Evolutionary conservation across 2,797 vertebrate genomes (phyloP).

Genomic region (Carapus acus): DNA sequence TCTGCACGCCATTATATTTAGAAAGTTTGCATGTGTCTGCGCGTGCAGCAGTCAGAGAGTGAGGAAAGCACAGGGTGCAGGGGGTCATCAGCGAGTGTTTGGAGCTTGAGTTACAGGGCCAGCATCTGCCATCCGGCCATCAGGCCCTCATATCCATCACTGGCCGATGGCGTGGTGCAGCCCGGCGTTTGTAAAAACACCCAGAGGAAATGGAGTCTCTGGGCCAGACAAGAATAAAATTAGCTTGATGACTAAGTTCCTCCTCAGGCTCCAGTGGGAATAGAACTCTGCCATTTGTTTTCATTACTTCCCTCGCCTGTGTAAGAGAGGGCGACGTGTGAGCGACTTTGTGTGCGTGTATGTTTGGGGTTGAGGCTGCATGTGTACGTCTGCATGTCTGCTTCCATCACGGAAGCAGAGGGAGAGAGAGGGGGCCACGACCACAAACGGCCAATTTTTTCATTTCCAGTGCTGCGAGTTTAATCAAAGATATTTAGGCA

Average conservation of each 20-base stretch:
- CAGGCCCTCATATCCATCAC: slow-evolving; percentile 73
- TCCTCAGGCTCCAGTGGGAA: slow-evolving; percentile 73
- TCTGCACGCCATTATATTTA: slow-evolving; percentile 23
- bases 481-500: slow-evolving; percentile 67
- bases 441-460: slow-evolving; percentile 40
- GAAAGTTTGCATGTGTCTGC: slow-evolving; percentile 35
- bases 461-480: slow-evolving; percentile 50
- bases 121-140: slow-evolving; percentile 80
- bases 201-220: slow-evolving; percentile 82
- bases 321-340: slow-evolving; percentile 51
- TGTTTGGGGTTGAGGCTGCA: slow-evolving; percentile 32
- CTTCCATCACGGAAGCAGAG: slow-evolving; percentile 9
- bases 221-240: slow-evolving; percentile 82
- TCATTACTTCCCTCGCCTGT: slow-evolving; percentile 73
- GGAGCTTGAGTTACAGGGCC: slow-evolving; percentile 82
- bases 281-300: slow-evolving; percentile 78
- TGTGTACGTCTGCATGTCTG: slow-evolving; percentile 34
- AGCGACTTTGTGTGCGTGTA: slow-evolving; percentile 49
- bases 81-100: slow-evolving; percentile 62
- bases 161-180: slow-evolving; percentile 67
- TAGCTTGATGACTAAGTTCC: slow-evolving; percentile 83
- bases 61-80: slow-evolving; percentile 51
- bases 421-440: background rate
- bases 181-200: slow-evolving; percentile 78
- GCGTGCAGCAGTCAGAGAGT: slow-evolving; percentile 43